These are phyloP conservation scores for Noturus placidus DNA, from an alignment of 2,113 vertebrate species.

Conservation along the genomic window DNA sequence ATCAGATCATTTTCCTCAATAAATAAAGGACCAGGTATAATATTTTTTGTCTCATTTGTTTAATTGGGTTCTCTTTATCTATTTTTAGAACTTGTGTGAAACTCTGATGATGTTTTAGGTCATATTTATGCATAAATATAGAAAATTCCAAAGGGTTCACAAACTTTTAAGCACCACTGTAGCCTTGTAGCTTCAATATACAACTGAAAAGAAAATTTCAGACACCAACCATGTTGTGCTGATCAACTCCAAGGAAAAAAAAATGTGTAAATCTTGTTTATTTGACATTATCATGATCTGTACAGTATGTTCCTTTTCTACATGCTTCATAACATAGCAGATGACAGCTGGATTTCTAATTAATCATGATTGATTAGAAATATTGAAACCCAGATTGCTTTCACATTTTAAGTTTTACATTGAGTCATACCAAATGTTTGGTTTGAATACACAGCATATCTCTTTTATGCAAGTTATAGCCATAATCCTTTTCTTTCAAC, in stretches of 20 bases:
- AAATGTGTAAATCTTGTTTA: background rate
- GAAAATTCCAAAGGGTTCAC: no score
- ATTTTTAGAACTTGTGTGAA: no score
- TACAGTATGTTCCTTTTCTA: background rate
- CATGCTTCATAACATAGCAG: background rate
- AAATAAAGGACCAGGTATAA: no score
- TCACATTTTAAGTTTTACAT: background rate
- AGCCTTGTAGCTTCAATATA: background rate
- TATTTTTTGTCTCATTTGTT: no score
- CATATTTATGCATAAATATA: no score
- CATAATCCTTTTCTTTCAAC: background rate
- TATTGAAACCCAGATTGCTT: background rate
- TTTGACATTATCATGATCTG: background rate
- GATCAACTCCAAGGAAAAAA: background rate
- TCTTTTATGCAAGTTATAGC: background rate
- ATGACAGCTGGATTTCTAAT: background rate
- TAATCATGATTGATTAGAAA: background rate
- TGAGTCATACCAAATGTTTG: slow-evolving; percentile 1
- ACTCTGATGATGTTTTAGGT: no score
- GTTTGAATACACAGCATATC: background rate
- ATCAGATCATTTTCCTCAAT: background rate
- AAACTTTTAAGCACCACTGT: no score
- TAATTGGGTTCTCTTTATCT: no score
- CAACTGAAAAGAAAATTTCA: background rate
- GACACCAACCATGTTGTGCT: background rate